phyloP scores from a whole-genome alignment of 2,113 vertebrate genomes.

The Sula dactylatra region DNA sequence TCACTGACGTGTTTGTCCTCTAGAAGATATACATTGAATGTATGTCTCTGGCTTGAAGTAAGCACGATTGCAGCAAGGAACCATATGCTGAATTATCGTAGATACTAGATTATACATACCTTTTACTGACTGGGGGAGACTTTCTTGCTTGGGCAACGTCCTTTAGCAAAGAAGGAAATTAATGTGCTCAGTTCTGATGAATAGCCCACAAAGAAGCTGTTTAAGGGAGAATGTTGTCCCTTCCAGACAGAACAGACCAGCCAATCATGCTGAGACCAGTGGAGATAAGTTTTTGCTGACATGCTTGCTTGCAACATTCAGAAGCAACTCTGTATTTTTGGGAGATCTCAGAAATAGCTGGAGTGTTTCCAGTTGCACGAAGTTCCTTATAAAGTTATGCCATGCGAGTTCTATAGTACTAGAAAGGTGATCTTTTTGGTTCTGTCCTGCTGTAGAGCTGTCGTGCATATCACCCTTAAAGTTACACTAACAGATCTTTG shows the following conservation, averaged over 20 bases:
- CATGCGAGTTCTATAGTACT: rapidly evolving
- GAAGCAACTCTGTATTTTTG: background rate
- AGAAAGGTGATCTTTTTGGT: background rate
- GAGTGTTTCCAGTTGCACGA: background rate
- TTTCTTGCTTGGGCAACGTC: background rate
- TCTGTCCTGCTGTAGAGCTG: background rate
- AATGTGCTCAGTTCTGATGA: background rate
- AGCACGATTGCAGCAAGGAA: background rate
- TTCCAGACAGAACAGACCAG: background rate
- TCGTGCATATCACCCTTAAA: no score
- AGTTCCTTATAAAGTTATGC: background rate
- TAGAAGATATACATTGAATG: background rate
- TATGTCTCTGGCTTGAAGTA: background rate
- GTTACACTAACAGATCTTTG: background rate
- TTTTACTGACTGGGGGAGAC: background rate
- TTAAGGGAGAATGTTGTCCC: background rate
- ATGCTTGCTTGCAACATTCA: background rate
- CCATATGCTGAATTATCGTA: background rate
- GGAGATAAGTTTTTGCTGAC: background rate
- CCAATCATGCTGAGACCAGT: background rate
- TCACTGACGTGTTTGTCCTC: background rate
- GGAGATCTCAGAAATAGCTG: background rate
- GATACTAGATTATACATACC: background rate
- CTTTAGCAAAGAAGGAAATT: background rate
- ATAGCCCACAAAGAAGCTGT: background rate